These are phyloP conservation scores for Urechis unicinctus DNA, from an alignment of 2,888 invertebrate genomes.

Conservation along the genomic window DNA sequence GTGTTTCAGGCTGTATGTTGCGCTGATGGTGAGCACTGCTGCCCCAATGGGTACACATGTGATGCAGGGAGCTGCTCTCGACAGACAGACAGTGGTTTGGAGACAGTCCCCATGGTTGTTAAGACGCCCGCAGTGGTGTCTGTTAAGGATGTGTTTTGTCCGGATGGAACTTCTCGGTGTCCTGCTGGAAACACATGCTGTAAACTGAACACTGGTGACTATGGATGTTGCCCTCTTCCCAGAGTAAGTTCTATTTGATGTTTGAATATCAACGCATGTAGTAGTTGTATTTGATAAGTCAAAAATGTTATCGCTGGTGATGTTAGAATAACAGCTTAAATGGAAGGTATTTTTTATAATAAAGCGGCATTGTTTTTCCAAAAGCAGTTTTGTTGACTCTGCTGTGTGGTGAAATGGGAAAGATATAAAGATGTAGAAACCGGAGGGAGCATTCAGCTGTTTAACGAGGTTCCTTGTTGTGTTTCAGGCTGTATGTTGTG, in stretches of 20 bases:
- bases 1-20: conserved; percentile 27
- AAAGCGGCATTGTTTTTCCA: no score
- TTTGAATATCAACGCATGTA: no score
- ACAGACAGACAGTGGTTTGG: neutral
- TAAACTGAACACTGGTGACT: conserved; percentile 15
- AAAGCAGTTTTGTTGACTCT: no score
- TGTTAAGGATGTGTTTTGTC: conserved; percentile 6
- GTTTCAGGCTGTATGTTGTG: conserved; percentile 26
- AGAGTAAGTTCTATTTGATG: no score
- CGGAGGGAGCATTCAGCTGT: no score
- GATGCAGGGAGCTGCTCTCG: conserved; percentile 17
- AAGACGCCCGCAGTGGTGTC: neutral
- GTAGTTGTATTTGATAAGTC: no score
- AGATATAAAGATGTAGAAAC: no score
- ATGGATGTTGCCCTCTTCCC: conserved; percentile 29
- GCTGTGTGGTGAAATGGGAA: conserved; percentile 1
- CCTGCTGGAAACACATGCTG: conserved; percentile 24
- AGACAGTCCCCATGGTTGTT: neutral
- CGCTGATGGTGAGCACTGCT: conserved; percentile 29
- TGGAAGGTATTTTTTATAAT: no score
- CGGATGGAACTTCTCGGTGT: conserved; percentile 10
- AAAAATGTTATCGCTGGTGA: no score
- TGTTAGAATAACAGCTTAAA: no score
- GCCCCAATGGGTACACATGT: conserved; percentile 22
- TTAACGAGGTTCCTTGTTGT: no score